Conservation (phyloP, 2,888 invertebrate species). For the Suillia variegata region DNA sequence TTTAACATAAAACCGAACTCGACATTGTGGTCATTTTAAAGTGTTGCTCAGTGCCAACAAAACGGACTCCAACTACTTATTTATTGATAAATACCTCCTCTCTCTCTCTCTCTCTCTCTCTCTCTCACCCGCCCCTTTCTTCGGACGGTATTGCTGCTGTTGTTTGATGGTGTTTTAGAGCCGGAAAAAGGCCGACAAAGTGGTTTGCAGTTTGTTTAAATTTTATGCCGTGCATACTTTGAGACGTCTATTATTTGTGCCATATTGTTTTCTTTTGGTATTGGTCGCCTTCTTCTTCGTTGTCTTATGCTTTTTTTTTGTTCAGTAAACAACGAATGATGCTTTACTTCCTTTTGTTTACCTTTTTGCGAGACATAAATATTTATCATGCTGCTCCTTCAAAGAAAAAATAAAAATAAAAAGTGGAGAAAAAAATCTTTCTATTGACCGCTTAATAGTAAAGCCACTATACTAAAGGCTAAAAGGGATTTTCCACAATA, state of each 20-base stretch:
- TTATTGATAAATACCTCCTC: conserved; percentile 18
- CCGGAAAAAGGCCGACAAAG: background rate
- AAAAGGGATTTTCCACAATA: too few species aligned
- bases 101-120: background rate
- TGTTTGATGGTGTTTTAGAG: too few species aligned
- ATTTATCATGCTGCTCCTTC: conserved; percentile 17
- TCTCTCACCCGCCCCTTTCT: background rate
- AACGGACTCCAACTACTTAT: conserved; percentile 7
- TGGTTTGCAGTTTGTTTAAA: background rate
- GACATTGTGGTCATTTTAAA: conserved; percentile 18
- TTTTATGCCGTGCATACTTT: background rate
- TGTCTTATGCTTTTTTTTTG: too few species aligned
- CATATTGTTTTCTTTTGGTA: conserved; percentile 12
- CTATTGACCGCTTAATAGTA: too few species aligned
- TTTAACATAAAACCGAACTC: conserved; percentile 19
- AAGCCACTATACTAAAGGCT: background rate
- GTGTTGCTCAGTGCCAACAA: too few species aligned
- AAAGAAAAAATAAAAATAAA: background rate
- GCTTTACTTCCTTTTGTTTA: conserved; percentile 20
- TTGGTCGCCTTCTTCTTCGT: too few species aligned
- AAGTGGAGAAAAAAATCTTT: too few species aligned
- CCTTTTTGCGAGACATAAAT: conserved; percentile 26
- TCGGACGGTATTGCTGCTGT: too few species aligned
- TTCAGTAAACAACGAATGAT: conserved; percentile 10
- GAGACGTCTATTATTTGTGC: background rate